phyloP scores from a whole-genome alignment of 92 coral and sea anemone species.

The Scolanthus callimorphus region DNA sequence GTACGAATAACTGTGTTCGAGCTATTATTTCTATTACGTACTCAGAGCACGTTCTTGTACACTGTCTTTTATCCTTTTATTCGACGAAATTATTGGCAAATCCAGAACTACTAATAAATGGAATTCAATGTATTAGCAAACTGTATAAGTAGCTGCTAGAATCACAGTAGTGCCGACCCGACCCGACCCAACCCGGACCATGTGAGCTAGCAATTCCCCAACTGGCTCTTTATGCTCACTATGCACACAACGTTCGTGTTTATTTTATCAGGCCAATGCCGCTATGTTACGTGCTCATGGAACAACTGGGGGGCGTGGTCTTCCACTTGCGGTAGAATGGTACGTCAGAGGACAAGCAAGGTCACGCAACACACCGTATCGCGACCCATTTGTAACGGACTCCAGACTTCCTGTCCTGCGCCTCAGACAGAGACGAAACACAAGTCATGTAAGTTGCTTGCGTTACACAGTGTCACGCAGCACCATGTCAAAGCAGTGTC shows the following conservation, averaged over 20 bases:
- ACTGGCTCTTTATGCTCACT: too few species aligned
- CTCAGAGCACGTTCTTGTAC: not conserved
- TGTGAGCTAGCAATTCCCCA: too few species aligned
- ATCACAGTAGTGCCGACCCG: too few species aligned
- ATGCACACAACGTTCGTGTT: too few species aligned
- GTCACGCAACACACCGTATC: conserved; percentile 41
- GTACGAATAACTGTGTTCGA: not conserved
- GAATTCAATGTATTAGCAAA: too few species aligned
- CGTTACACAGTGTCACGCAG: too few species aligned
- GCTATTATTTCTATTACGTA: not conserved
- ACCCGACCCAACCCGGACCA: too few species aligned
- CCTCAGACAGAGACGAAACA: conserved; percentile 41
- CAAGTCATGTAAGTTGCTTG: too few species aligned
- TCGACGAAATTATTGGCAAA: too few species aligned
- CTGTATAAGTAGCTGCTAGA: too few species aligned
- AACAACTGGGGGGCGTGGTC: conserved; percentile 59
- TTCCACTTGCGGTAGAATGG: conserved; percentile 43
- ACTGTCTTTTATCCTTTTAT: too few species aligned
- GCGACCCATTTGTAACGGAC: conserved; percentile 54
- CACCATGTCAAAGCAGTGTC: not conserved
- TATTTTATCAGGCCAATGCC: conserved; percentile 62
- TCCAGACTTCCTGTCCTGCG: conserved; percentile 69
- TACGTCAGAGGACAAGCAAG: conserved; percentile 46
- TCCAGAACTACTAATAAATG: too few species aligned
- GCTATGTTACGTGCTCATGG: conserved; percentile 66